Evolutionary conservation across 2,113 vertebrate species (phyloP).

Genomic region (Malurus alboscapulatus): DNA sequence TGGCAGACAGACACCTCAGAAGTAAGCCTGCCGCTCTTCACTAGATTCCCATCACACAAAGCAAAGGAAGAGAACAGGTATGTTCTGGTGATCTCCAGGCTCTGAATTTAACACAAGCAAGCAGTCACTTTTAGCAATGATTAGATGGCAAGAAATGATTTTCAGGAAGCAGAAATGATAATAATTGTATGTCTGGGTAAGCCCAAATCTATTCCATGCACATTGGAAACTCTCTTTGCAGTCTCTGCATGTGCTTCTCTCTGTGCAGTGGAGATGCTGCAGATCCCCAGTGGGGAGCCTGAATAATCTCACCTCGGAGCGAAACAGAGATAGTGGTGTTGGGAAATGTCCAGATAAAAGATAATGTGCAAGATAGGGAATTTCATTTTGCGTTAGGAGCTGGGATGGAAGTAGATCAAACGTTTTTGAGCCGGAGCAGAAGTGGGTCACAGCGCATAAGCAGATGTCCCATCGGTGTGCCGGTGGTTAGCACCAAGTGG

Average conservation of each 20-base stretch:
- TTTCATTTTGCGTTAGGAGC: neutral
- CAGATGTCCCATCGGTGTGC: neutral
- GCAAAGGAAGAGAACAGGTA: neutral
- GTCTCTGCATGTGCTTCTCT: accelerated
- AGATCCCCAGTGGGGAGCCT: neutral
- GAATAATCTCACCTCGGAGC: neutral
- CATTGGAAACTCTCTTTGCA: neutral
- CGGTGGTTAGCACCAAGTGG: neutral
- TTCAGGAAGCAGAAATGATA: neutral
- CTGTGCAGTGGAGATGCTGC: neutral
- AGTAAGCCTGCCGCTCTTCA: neutral
- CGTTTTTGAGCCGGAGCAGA: neutral
- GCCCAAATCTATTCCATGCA: neutral
- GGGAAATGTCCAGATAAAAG: neutral
- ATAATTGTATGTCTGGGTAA: neutral
- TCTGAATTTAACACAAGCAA: neutral
- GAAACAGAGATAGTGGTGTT: accelerated
- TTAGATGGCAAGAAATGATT: neutral
- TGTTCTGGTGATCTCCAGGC: accelerated
- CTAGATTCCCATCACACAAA: neutral
- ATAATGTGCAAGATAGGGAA: neutral
- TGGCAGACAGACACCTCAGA: neutral
- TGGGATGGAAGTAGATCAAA: neutral
- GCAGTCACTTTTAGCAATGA: neutral
- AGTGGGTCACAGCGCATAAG: accelerated